These are phyloP conservation scores for Lamellibrachia columna DNA, from an alignment of 2,888 invertebrate genomes.

Conservation along the genomic window DNA sequence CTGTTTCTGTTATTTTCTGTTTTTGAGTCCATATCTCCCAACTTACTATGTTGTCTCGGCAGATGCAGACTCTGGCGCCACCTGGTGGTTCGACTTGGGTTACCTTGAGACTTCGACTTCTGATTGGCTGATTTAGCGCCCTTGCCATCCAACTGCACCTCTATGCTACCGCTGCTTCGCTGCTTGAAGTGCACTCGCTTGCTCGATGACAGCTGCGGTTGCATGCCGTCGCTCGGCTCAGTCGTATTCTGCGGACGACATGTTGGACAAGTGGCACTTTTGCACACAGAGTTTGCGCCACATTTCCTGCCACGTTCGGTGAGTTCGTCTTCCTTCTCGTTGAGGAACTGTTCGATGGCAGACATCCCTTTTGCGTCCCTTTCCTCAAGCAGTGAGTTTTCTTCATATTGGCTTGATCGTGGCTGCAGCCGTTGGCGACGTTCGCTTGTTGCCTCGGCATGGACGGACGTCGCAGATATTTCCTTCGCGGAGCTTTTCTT, in stretches of 20 bases:
- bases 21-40: neutral
- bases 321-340: constrained; percentile 28
- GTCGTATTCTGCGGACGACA: constrained; percentile 18
- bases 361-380: constrained; percentile 35
- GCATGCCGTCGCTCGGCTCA: neutral
- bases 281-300: constrained; percentile 27
- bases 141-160: neutral
- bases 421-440: constrained; percentile 28
- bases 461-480: neutral
- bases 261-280: constrained; percentile 28
- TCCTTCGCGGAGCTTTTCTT: neutral
- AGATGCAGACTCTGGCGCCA: neutral
- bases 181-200: constrained; percentile 33
- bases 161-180: constrained; percentile 22
- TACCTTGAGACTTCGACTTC: neutral
- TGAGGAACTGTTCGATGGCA: constrained; percentile 32
- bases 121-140: neutral
- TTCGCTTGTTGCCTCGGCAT: neutral
- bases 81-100: constrained; percentile 11
- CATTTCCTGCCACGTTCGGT: constrained; percentile 29
- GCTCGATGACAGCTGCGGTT: neutral
- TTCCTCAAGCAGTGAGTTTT: constrained; percentile 32
- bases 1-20: neutral
- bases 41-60: neutral
- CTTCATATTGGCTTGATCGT: constrained; percentile 33